These are phyloP conservation scores for Sebastes aleutianus DNA, from an alignment of 2,797 vertebrate species.

Conservation along the genomic window DNA sequence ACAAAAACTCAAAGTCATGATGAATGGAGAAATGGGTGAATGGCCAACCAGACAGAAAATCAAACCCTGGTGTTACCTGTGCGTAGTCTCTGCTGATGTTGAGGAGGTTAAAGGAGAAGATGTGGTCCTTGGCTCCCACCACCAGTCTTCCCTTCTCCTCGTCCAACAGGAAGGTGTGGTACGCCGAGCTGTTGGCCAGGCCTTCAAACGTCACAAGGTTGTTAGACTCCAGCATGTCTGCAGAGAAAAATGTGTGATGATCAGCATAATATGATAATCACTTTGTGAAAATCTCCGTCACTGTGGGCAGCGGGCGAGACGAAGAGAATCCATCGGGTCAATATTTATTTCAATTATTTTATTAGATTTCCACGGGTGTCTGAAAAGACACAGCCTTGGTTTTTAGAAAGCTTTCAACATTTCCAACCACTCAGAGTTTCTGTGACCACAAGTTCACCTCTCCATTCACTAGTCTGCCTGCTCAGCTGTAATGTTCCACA, in stretches of 20 bases:
- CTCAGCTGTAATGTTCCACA: background rate
- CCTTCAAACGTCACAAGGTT: conserved; percentile 94
- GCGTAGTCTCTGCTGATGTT: conserved; percentile 94
- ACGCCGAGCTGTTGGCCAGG: conserved; percentile 92
- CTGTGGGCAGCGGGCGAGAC: background rate
- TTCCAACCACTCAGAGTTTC: conserved; percentile 8
- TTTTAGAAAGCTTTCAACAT: conserved; percentile 26
- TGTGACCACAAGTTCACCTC: conserved; percentile 29
- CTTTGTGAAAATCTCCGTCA: background rate
- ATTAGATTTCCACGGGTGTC: background rate
- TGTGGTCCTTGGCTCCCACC: conserved; percentile 96
- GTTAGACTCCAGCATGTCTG: conserved; percentile 98
- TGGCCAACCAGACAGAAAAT: conserved; percentile 6
- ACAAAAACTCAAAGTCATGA: background rate
- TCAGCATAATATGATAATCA: conserved; percentile 17
- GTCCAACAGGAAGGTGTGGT: conserved; percentile 95
- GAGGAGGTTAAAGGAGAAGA: conserved; percentile 96
- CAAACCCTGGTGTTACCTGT: conserved; percentile 82
- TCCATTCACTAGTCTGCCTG: conserved; percentile 5
- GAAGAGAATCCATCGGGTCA: background rate
- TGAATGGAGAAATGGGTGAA: background rate
- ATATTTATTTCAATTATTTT: background rate
- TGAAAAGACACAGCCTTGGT: background rate
- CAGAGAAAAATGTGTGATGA: conserved; percentile 56
- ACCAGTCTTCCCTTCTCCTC: conserved; percentile 94